Percentiles rank a stretch among this genome's conserved stretches.
These are phyloP conservation scores for Bombus superbus DNA, from an alignment of 1,140 invertebrate species.

Conservation along the genomic window DNA sequence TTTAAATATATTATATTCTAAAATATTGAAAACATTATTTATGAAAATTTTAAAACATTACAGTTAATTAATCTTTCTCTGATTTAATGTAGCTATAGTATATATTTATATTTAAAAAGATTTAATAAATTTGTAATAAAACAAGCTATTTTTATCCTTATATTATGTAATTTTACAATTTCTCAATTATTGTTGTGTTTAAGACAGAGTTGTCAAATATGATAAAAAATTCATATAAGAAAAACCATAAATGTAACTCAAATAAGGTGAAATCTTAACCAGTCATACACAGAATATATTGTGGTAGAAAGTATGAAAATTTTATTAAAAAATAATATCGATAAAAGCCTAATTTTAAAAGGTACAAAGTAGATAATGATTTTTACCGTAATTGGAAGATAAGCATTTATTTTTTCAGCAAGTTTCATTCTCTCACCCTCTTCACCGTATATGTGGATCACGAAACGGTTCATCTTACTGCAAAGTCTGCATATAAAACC, in stretches of 20 bases:
- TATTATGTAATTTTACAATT: background rate
- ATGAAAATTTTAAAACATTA: background rate
- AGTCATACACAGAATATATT: background rate
- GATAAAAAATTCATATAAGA: background rate
- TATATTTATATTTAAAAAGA: background rate
- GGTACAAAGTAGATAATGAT: constrained; percentile 21
- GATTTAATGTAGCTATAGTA: background rate
- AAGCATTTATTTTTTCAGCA: constrained; percentile 89
- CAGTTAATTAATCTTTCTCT: background rate
- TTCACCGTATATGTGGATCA: constrained; percentile 90
- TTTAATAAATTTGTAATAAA: background rate
- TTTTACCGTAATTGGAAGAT: constrained; percentile 88
- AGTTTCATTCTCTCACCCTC: constrained; percentile 88
- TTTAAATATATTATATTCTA: background rate
- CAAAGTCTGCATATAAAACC: constrained; percentile 91
- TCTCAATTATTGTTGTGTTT: background rate
- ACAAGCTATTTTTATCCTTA: background rate
- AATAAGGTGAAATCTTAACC: constrained; percentile 11
- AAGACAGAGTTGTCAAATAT: background rate
- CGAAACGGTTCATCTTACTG: constrained; percentile 90
- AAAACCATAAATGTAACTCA: background rate
- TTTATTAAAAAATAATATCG: background rate
- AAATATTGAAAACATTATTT: background rate
- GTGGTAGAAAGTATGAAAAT: background rate
- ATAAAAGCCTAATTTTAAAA: background rate